Evolutionary conservation across 2,888 invertebrate genomes (phyloP), one percentile per base, ranked within the genome.

Genomic region (Syrphus vitripennis): DNA sequence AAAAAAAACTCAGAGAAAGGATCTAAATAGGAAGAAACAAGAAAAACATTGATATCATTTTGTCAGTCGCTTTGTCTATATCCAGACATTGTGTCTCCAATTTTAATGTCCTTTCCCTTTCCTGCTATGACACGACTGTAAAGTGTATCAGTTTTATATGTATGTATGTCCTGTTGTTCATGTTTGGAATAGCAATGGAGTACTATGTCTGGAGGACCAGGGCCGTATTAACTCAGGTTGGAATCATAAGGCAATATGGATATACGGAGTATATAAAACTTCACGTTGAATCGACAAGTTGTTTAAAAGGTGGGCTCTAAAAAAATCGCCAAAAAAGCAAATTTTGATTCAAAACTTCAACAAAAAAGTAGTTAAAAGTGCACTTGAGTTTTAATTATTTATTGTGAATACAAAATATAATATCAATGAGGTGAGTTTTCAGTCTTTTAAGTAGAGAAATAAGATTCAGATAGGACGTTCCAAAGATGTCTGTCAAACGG

Each of bases 71-170:
- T 84, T 84, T 84, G 83, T 80, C 84, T 80, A 77, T 84, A 80
- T 67, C 71, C 84, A 84, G 84, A 84, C 84, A 80, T 76, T 84
- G 80, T 80, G 84, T 84, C 84, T 71, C 84, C 84, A 76, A 80
- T 84, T 84, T 84, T 84, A 84, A 80, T 84, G 72, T 84, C 76
- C 76, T 80, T 72, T 84, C 72, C 76, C 84, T 83, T 77, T 83
- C 72, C 77, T 65, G 70, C 65, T 65, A 21, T n/a, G 65, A 65
- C 42, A 65, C 34, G 29, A 29, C 63, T 76, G 70, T 65, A 50
- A 82, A 82, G 48, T 71, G 69, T 67, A 67, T 65, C 59, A 70
- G 63, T 57, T 71, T 16, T 71, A 50, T n/a, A n/a, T 67, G 67
- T 34, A 34, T 67, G 12, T 67, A 59, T 70, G 71, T 48, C 59